These are phyloP conservation scores for Spongilla lacustris DNA, from an alignment of 37 sponge, comb jelly and placozoan species.

Conservation along the genomic window DNA sequence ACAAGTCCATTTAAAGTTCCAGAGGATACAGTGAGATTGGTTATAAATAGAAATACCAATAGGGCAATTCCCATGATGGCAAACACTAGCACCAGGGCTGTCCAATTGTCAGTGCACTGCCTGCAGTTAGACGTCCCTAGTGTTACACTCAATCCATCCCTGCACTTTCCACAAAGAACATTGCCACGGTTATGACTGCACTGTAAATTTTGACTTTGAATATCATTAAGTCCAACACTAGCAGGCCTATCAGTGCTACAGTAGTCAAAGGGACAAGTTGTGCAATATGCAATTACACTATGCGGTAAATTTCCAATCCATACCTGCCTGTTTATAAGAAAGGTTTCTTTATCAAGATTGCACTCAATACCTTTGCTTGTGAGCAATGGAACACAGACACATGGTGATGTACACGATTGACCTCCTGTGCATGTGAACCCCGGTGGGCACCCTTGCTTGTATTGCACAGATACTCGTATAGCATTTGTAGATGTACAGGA, in stretches of 20 bases:
- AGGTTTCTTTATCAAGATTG: too few species aligned
- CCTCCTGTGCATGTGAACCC: too few species aligned
- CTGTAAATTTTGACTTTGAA: not conserved
- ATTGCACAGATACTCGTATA: too few species aligned
- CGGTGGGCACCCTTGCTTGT: too few species aligned
- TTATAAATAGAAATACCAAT: not conserved
- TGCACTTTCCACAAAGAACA: slow-evolving; percentile 11
- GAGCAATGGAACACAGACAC: too few species aligned
- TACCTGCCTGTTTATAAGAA: too few species aligned
- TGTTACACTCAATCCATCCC: not conserved
- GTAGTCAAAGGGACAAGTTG: slow-evolving; percentile 6
- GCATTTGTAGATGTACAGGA: too few species aligned
- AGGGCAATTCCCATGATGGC: not conserved
- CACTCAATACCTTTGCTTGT: too few species aligned
- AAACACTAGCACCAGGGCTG: not conserved
- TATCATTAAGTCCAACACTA: not conserved
- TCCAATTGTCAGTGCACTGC: not conserved
- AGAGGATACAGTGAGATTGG: not conserved
- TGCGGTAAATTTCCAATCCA: too few species aligned
- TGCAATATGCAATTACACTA: too few species aligned
- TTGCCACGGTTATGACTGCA: not conserved
- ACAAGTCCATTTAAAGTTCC: slow-evolving; percentile 16
- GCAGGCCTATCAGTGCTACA: not conserved
- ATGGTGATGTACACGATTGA: too few species aligned
- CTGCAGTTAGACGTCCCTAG: slow-evolving; percentile 7